Evolutionary conservation across 2,113 vertebrate genomes (phyloP).

Genomic region (Chaetodon auriga): DNA sequence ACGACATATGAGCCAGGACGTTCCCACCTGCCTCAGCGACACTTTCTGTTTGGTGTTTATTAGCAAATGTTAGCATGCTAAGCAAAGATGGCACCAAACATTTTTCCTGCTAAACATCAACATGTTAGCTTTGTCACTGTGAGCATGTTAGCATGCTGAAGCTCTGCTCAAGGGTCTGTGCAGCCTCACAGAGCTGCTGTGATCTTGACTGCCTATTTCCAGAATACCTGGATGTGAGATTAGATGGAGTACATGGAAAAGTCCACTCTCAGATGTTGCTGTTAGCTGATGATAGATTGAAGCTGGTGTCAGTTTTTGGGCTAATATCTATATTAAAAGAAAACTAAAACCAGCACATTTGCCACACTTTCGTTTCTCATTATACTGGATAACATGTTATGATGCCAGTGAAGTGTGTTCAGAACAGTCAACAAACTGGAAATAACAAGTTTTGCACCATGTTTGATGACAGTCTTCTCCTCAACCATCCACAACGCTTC

Average conservation of each 20-base stretch:
- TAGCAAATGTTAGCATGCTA: too few species aligned
- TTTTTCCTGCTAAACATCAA: too few species aligned
- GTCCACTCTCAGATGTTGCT: too few species aligned
- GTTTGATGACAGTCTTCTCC: background rate
- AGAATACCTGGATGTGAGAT: background rate
- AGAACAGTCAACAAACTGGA: background rate
- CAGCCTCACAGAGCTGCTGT: background rate
- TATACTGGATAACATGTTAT: background rate
- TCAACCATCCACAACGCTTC: background rate
- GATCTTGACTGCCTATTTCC: background rate
- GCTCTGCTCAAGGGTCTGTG: background rate
- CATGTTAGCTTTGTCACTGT: too few species aligned
- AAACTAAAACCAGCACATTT: background rate
- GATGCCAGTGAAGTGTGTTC: background rate
- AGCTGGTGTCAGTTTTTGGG: background rate
- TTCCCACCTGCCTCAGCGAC: background rate
- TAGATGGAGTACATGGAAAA: background rate
- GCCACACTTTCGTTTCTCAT: background rate
- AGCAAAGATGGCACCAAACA: too few species aligned
- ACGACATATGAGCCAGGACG: too few species aligned
- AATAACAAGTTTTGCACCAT: constrained; percentile 3
- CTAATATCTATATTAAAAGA: background rate
- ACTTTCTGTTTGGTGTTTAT: too few species aligned
- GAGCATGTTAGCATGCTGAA: too few species aligned
- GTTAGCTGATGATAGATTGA: background rate